Conservation (phyloP, 2,888 invertebrate species). For the Parasteatoda lunata region DNA sequence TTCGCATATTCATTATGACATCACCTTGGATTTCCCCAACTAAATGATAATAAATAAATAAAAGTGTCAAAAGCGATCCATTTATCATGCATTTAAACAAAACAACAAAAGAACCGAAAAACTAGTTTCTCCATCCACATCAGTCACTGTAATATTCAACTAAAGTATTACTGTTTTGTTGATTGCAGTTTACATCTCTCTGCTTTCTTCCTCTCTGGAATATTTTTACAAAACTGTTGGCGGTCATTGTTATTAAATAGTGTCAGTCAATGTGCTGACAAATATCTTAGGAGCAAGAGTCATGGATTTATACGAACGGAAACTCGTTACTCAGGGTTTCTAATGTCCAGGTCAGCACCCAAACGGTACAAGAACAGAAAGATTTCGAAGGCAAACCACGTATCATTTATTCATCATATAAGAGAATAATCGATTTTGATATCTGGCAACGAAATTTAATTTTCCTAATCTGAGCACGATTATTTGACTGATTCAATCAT, state of each 20-base stretch:
- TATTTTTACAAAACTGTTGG: not conserved
- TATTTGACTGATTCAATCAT: not conserved
- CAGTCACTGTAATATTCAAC: too few species aligned
- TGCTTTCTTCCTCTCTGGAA: not conserved
- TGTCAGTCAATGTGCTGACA: constrained; percentile 51
- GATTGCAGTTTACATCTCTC: too few species aligned
- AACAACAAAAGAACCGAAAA: not conserved
- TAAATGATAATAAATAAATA: not conserved
- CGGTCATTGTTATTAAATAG: constrained; percentile 59
- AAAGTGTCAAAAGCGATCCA: constrained; percentile 12
- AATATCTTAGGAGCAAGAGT: constrained; percentile 48
- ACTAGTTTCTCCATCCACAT: too few species aligned
- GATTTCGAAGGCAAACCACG: constrained; percentile 42
- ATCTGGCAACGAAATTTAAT: not conserved
- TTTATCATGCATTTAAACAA: constrained; percentile 15
- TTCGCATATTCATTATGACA: constrained; percentile 6
- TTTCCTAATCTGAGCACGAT: not conserved
- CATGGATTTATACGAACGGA: constrained; percentile 44
- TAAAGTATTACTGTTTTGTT: too few species aligned
- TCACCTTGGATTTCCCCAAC: constrained; percentile 42
- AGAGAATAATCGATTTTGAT: not conserved
- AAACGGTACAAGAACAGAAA: constrained; percentile 23
- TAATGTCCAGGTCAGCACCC: constrained; percentile 33
- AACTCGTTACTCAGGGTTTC: constrained; percentile 45
- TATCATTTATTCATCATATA: not conserved